Base-by-base conservation (phyloP, 2,797 vertebrate species). In the Miichthys miiuy region DNA sequence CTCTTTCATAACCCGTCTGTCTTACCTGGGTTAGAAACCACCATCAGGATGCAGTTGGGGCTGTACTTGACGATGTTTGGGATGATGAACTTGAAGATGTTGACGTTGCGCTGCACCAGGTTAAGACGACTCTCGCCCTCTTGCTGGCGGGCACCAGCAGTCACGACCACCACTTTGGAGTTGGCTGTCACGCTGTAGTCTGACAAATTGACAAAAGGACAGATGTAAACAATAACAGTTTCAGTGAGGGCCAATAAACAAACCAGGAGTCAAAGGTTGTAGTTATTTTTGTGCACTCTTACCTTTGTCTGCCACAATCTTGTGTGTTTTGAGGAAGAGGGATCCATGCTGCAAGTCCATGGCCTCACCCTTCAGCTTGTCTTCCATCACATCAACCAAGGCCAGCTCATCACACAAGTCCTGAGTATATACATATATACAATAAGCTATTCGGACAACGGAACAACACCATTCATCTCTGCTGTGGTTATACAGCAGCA, bases 41-140 rank as follows among this genome's bases (percentile, higher is more conserved):
- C 93, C 81, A 99, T 92, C 75, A 99, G 91, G 91, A 97, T 97
- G 94, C 96, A 97, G 92, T 98, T 92, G 66, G 98, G 97, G 80
- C 98, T 99, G 94, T 99, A 96, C 91, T 99, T 99, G 72, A 99
- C 97, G 5, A 99, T 93, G 65, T 97, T 98, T 80, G 98, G 98
- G 96, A 99, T 98, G 95, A 99, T 98, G 91, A 97, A 98, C 92
- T 99, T 99, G 91, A 99, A 99, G 96, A 99, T 99, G 89, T 99
- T 98, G 83, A 99, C 97, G 0, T 99, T 99, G 67, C 98, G 96
- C 94, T 99, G 97, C 68, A 99, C 98, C 94, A 99, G 73, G 91
- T 99, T 99, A 14, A 99, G 96, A 9, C 98, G 97, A 92, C 98
- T 99, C 92, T 99, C 98, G 57, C 98, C 98, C 86, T 99, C 98